A percentile compares a stretch with the other conserved stretches of the same genome.
Evolutionary conservation across 2,888 invertebrate species (phyloP).

Genomic region (Thysanoteuthis rhombus): DNA sequence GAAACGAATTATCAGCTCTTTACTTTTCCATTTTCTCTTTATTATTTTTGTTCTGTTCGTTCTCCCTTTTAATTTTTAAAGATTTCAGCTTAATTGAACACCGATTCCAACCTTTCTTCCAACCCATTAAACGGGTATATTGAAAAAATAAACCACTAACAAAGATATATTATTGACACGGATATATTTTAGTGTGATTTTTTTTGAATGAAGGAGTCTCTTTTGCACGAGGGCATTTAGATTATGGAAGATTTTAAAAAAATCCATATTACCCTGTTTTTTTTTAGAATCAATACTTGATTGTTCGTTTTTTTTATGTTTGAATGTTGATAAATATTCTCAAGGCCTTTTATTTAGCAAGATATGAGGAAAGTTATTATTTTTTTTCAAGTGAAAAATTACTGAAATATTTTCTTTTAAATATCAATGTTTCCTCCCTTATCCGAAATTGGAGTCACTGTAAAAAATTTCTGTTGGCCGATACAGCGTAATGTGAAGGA

Average conservation of each 20-base stretch:
- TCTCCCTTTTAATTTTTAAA: not conserved
- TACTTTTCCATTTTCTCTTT: not conserved
- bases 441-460: no score
- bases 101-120: not conserved
- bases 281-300: not conserved
- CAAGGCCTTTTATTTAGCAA: not conserved
- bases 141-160: no score
- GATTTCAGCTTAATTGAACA: not conserved
- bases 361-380: not conserved
- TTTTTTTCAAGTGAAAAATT: not conserved
- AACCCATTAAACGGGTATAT: not conserved
- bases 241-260: not conserved
- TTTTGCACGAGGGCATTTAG: not conserved
- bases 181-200: not conserved
- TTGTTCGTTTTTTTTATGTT: not conserved
- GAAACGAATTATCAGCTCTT: not conserved
- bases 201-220: not conserved
- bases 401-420: no score
- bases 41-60: not conserved
- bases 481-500: no score
- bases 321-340: not conserved
- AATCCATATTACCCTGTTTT: not conserved
- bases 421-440: no score
- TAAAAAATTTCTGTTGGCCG: no score
- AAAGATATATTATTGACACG: not conserved